Evolutionary conservation across 2,113 vertebrate species (phyloP), one percentile per base, ranked within the genome.

Genomic region (Cheirogaleus medius): DNA sequence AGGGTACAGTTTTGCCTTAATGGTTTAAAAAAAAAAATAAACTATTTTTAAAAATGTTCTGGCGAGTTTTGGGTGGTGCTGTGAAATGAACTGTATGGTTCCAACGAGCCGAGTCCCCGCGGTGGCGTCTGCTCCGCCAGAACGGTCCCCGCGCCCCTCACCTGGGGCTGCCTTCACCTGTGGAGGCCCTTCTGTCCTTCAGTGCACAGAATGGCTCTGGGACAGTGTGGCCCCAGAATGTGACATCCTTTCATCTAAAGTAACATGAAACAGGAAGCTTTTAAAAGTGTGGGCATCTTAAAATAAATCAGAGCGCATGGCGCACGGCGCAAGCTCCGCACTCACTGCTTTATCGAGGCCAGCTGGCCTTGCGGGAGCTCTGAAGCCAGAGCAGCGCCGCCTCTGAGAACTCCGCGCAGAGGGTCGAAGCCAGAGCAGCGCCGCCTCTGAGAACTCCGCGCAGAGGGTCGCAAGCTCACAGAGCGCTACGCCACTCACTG

Each of bases 1-100:
- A 98, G 98, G 98, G 95, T 98, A 96, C 95, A 11, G 1, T 96
- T 97, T 91, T 98, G 98, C 98, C 99, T 99, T 99, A 98, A 98
- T 97, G 96, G 98, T 98, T 98, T 98, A 97, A 47, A 90, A 93
- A 47, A 90, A 93, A 98, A 97, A 98, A 98, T 98, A 99, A 99
- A 99, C 76, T 98, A 97, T 99, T 99, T 99, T 98, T 98, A 47
- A 98, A 99, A 95, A 80, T 89, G 34, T 78, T 2, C 13, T 64
- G 83, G 2, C 88, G 6, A 66, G 54, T 95, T 91, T 34, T 73
- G 76, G 81, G 77, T 95, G 52, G 49, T 87, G 90, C 23, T 81
- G 49, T 69, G 83, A 54, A 27, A 18, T 9, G 20, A 84, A 11
- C 0, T 10, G 6, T 10, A 34, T 27, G 12, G 18, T 68, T 29